These are phyloP conservation scores for Trematomus bernacchii DNA, from an alignment of 2,797 vertebrate genomes.

Conservation along the genomic window DNA sequence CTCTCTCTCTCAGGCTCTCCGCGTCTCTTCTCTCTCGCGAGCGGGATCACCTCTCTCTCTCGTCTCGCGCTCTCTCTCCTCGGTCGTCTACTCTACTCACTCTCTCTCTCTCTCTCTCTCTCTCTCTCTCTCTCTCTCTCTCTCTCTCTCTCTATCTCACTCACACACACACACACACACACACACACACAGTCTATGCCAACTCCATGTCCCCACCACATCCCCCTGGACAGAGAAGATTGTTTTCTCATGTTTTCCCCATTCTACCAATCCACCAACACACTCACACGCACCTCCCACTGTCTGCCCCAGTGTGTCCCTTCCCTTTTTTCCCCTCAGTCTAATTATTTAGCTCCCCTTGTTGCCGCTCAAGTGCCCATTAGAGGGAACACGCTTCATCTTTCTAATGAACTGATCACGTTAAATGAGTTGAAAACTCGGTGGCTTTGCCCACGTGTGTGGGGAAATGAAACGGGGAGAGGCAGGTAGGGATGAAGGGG, in stretches of 20 bases:
- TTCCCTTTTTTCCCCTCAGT: conserved; percentile 59
- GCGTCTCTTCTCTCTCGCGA: too few species aligned
- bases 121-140: too few species aligned
- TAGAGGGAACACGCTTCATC: conserved; percentile 77
- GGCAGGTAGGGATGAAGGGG: conserved; percentile 33
- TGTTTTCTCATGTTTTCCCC: conserved; percentile 69
- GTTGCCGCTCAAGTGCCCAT: conserved; percentile 82
- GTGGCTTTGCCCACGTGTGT: conserved; percentile 42
- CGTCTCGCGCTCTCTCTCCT: too few species aligned
- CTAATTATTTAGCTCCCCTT: conserved; percentile 82
- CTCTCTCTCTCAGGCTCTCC: too few species aligned
- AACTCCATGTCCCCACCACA: conserved; percentile 34
- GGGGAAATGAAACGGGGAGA: not conserved
- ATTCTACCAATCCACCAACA: not conserved
- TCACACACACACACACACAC: too few species aligned
- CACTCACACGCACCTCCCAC: not conserved
- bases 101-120: too few species aligned
- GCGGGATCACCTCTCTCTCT: too few species aligned
- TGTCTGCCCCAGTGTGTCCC: conserved; percentile 31
- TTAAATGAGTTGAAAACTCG: conserved; percentile 77
- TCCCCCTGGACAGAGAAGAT: conserved; percentile 60
- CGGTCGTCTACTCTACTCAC: too few species aligned
- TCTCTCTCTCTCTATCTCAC: too few species aligned
- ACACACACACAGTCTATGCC: not conserved
- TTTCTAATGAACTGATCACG: conserved; percentile 84